Conservation (phyloP, 2,797 vertebrate genomes). For the Enteromius argenteus region DNA sequence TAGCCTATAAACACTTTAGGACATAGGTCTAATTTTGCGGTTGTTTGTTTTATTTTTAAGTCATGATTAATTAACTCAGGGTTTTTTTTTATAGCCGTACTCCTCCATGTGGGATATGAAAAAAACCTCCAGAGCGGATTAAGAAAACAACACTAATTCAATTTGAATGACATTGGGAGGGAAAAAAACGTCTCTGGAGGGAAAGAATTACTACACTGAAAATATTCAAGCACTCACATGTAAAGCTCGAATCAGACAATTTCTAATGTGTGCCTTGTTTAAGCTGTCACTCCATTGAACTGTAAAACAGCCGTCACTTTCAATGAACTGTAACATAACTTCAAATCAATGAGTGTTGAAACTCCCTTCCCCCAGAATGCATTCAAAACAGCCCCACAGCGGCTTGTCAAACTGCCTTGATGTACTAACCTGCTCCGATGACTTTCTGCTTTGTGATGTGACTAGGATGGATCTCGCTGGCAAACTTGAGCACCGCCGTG, state of each 20-base stretch:
- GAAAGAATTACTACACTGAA: constrained; percentile 60
- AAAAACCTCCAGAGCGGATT: constrained; percentile 45
- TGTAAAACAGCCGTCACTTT: constrained; percentile 59
- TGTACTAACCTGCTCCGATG: constrained; percentile 91
- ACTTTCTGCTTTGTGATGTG: constrained; percentile 94
- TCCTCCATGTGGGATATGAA: constrained; percentile 43
- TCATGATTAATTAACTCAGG: constrained; percentile 41
- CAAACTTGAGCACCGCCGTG: constrained; percentile 93
- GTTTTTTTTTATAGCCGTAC: constrained; percentile 20
- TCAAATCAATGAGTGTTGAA: constrained; percentile 66
- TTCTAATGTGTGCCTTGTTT: constrained; percentile 70
- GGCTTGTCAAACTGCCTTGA: constrained; percentile 59
- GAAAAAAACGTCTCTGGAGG: constrained; percentile 61
- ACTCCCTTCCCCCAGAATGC: constrained; percentile 56
- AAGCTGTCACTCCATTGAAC: constrained; percentile 67
- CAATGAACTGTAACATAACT: constrained; percentile 52
- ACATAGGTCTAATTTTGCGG: constrained; percentile 52
- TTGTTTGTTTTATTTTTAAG: constrained; percentile 47
- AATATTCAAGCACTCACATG: constrained; percentile 71
- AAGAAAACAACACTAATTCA: constrained; percentile 55
- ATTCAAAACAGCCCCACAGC: constrained; percentile 45
- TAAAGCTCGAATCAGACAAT: constrained; percentile 62
- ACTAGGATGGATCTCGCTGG: constrained; percentile 92
- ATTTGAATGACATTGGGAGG: constrained; percentile 46
- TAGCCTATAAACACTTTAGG: constrained; percentile 59